Conservation (phyloP, 2,888 invertebrate genomes). For the Neuroscelio doddi region DNA sequence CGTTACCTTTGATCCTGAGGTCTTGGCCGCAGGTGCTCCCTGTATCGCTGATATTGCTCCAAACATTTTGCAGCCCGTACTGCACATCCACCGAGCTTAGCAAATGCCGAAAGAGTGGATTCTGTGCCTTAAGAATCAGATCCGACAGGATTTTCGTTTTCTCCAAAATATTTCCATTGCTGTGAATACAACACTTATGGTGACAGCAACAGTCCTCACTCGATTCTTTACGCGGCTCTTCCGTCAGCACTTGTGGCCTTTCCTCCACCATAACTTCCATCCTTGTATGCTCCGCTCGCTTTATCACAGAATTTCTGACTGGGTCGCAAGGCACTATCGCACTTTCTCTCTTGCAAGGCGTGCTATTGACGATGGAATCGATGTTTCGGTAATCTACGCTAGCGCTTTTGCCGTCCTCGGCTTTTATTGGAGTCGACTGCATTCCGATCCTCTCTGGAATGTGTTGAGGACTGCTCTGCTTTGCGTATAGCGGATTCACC, state of each 20-base stretch:
- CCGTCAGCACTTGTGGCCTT: conserved; percentile 4
- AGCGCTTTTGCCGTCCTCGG: conserved; percentile 57
- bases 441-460: conserved; percentile 61
- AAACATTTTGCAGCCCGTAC: conserved; percentile 66
- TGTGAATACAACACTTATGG: conserved; percentile 68
- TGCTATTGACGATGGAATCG: conserved; percentile 65
- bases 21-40: conserved; percentile 64
- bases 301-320: conserved; percentile 67
- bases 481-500: conserved; percentile 29
- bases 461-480: conserved; percentile 57
- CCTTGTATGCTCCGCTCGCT: conserved; percentile 62
- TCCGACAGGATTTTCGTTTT: conserved; percentile 69
- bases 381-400: conserved; percentile 69
- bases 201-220: conserved; percentile 61
- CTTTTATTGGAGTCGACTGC: conserved; percentile 70
- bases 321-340: conserved; percentile 48
- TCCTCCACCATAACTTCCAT: conserved; percentile 60
- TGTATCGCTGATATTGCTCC: conserved; percentile 59
- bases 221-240: conserved; percentile 28
- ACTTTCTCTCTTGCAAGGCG: conserved; percentile 62
- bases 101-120: conserved; percentile 65
- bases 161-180: conserved; percentile 62
- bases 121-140: conserved; percentile 65
- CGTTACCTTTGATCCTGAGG: conserved; percentile 71
- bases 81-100: conserved; percentile 64